Evolutionary conservation across 2,113 vertebrate genomes (phyloP).

Genomic region (Trematocara nigrifrons): DNA sequence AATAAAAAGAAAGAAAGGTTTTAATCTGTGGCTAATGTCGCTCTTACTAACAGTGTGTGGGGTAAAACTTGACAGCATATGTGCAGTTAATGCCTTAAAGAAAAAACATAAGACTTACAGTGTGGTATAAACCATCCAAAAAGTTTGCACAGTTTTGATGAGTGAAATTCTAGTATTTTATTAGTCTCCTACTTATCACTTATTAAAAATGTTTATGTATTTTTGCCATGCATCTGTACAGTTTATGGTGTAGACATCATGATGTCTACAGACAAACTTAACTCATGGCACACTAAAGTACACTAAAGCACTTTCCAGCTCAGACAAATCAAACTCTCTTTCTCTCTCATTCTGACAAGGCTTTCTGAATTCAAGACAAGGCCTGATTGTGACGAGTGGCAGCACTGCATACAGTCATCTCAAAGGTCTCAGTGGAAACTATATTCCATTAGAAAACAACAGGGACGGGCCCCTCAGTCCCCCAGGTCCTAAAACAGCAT

Average conservation of each 20-base stretch:
- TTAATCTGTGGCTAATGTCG: not conserved
- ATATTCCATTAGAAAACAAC: conserved; percentile 55
- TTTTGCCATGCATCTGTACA: not conserved
- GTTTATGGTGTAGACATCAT: not conserved
- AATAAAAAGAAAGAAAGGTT: not conserved
- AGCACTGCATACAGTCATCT: not conserved
- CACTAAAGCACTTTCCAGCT: not conserved
- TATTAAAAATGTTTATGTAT: not conserved
- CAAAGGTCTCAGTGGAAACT: not conserved
- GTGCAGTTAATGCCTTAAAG: not conserved
- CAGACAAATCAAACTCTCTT: not conserved
- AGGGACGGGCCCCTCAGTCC: conserved; percentile 10
- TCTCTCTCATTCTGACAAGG: not conserved
- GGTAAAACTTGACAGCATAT: not conserved
- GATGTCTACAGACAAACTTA: not conserved
- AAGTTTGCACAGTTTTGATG: fast-evolving
- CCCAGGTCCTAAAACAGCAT: conserved; percentile 41
- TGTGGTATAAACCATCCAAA: fast-evolving
- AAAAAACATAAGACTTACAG: fast-evolving
- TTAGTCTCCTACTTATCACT: no score
- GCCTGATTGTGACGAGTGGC: not conserved
- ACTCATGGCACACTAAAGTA: not conserved
- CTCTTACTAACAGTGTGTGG: not conserved
- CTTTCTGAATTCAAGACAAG: not conserved
- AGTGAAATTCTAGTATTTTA: fast-evolving